Base-by-base conservation (phyloP, 2,113 vertebrate species). In the Phyllopteryx taeniolatus region DNA sequence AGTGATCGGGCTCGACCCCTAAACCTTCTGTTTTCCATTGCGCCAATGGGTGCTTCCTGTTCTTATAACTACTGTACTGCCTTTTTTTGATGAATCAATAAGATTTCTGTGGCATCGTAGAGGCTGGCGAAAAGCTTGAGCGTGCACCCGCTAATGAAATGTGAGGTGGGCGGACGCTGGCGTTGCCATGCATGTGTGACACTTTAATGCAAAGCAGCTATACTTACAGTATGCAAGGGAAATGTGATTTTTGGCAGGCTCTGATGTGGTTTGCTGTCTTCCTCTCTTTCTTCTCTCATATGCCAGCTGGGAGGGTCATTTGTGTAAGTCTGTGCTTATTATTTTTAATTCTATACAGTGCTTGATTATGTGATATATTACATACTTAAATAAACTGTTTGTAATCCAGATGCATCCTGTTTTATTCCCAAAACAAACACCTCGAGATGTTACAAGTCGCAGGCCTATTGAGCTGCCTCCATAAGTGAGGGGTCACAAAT, bases 161-260 rank as follows among this genome's bases (percentile, higher is more conserved):
- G 88, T 84, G 85, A 90, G 72, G 82, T 87, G 87, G 87, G 86
- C 75, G 83, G 83, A 86, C 77, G 69, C 31, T 9, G 74, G 74
- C 78, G 70, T 78, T n/a, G 64, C 71, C 85, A 75, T 79, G 80
- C 85, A 83, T 75, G 88, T 83, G 86, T 79, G 81, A 86, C 86
- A 84, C 79, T 85, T 66, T 89, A 89, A 90, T 89, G 86, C 84
- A 91, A 87, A 88, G 82, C 87, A 91, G 85, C 86, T 81, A 84
- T 81, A 86, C 75, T 47, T 31, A 2, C 39, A 64, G 42, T 68
- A 77, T 82, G 54, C 85, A 82, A 74, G 83, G 81, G 81, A 89
- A 90, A 89, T 89, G 88, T 88, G 88, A 89, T 83, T 90, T 89
- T 88, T 89, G 88, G 90, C 88, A 88, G 59, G 67, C 82, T 79